These are phyloP conservation scores for Acipenser transmontanus DNA, from an alignment of 2,797 vertebrate species.

Conservation along the genomic window DNA sequence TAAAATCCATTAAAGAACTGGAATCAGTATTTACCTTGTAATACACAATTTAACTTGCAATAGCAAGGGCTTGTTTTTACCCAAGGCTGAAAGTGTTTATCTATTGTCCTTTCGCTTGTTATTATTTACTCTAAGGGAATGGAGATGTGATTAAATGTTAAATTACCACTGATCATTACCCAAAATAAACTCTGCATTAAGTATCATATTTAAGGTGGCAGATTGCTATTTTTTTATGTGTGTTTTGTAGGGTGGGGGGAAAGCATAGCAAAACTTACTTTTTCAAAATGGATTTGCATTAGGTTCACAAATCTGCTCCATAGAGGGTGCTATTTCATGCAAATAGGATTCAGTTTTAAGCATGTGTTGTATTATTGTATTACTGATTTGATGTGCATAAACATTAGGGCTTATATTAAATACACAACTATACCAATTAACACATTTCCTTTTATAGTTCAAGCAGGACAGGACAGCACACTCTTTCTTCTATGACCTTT, in stretches of 20 bases:
- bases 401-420: too few relatives aligned
- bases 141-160: slow-evolving; percentile 62
- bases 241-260: too few relatives aligned
- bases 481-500: too few relatives aligned
- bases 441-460: too few relatives aligned
- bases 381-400: too few relatives aligned
- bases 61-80: slow-evolving; percentile 22
- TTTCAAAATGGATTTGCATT: neutral
- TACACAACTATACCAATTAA: too few relatives aligned
- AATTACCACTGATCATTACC: slow-evolving; percentile 66
- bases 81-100: slow-evolving; percentile 58
- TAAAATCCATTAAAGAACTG: neutral
- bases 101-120: slow-evolving; percentile 64
- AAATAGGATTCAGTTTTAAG: neutral
- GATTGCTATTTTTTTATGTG: too few relatives aligned
- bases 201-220: neutral
- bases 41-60: neutral
- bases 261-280: too few relatives aligned
- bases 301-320: neutral
- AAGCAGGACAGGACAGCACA: too few relatives aligned
- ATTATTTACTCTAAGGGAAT: slow-evolving; percentile 65
- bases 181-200: slow-evolving; percentile 43
- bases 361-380: too few relatives aligned
- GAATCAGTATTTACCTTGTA: slow-evolving; percentile 8
- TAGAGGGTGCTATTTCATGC: slow-evolving; percentile 6